phyloP scores from a whole-genome alignment of 2,113 vertebrate genomes.

The Pseudorectes ferrugineus region DNA sequence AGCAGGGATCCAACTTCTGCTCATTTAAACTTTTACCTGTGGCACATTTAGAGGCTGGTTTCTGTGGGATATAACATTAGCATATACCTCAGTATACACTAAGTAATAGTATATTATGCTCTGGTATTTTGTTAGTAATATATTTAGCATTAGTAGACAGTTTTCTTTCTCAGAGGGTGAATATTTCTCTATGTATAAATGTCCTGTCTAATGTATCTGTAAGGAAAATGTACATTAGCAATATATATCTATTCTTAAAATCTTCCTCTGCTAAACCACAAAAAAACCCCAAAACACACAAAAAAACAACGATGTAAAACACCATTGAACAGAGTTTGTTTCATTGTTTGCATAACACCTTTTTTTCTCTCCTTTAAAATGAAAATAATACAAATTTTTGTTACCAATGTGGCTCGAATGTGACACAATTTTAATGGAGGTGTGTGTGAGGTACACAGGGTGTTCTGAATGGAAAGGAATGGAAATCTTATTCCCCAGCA shows the following conservation, averaged over 20 bases:
- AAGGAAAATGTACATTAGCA: not conserved
- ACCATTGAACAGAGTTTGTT: not conserved
- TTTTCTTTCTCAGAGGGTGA: not conserved
- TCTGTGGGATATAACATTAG: not conserved
- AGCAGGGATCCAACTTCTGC: not conserved
- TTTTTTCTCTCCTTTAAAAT: not conserved
- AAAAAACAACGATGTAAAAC: not conserved
- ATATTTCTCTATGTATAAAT: not conserved
- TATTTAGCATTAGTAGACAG: not conserved
- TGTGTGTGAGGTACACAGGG: not conserved
- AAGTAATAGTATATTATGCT: not conserved
- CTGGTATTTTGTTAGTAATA: not conserved
- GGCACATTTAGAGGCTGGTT: not conserved
- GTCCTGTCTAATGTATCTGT: not conserved
- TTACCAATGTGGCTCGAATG: not conserved
- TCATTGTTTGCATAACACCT: not conserved
- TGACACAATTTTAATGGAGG: not conserved
- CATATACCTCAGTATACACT: not conserved
- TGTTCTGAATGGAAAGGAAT: not conserved
- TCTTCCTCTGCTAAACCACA: not conserved
- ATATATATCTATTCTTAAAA: not conserved
- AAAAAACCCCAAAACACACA: not conserved
- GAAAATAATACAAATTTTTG: not conserved
- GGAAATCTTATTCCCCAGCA: not conserved
- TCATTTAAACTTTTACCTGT: not conserved